Base-by-base conservation (phyloP, 2,888 invertebrate genomes). In the Drosophila colorata region DNA sequence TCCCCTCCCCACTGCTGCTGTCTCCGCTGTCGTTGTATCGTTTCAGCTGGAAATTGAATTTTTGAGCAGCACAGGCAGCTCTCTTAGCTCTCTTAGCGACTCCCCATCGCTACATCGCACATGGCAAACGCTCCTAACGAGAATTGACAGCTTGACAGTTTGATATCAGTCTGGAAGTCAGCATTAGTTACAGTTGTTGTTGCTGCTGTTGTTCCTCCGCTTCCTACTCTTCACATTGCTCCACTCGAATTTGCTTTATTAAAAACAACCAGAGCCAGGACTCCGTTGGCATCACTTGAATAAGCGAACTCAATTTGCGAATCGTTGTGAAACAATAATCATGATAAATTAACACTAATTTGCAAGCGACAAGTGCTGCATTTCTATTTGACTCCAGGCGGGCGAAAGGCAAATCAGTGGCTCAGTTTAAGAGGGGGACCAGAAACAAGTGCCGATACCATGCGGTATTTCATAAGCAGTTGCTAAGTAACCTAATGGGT, bases 121-220 rank as follows among this genome's bases (percentile, higher is more conserved):
- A 64, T 74, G 74, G 47, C 73, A 55, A 68, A 53, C 61, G 60
- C 55, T 76, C 53, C 84, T 85, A 86, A 86, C 80, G 68, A 74
- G 86, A 86, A 86, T 81, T 87, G 86, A 86, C 86, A 86, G 86
- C 74, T 85, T 83, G 86, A 86, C 86, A 86, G 86, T 76, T 83
- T 83, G 87, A 87, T 87, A 83, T 83, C 83, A 73, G 83, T 78
- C 80, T 83, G 60, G 52, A 78, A 86, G 83, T 83, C 83, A 80
- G 80, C 78, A 86, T 83, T 83, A 86, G 83, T 83, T 83, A 83
- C 83, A 83, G 86, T 85, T 63, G 60, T 41, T 61, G 48, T 44
- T 41, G 35, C 20, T 46, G 43, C 25, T 14, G 25, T 7, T 16
- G 16, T 51, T 13, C 48, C 46, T 67, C 33, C 13, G 11, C 31